Percentiles rank a stretch among this genome's conserved stretches.
phyloP scores from a whole-genome alignment of 2,113 vertebrate genomes.

The Vidua chalybeata region DNA sequence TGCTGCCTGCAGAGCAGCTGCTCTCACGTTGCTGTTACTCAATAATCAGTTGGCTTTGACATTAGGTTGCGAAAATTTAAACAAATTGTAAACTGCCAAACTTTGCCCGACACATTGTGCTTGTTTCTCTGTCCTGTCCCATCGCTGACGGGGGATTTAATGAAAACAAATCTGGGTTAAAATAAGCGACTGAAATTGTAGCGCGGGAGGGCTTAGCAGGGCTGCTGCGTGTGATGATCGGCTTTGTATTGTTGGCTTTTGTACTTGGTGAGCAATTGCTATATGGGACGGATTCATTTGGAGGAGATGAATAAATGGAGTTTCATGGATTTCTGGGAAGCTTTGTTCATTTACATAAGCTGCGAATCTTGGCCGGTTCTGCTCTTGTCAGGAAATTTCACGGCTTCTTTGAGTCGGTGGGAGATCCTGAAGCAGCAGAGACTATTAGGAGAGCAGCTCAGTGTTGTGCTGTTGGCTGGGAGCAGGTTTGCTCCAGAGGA shows the following conservation, averaged over 20 bases:
- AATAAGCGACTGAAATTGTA: not conserved
- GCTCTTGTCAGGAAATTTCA: conserved; percentile 24
- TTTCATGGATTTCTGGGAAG: not conserved
- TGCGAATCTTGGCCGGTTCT: not conserved
- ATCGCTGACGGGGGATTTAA: not conserved
- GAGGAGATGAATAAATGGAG: not conserved
- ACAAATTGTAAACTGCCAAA: conserved; percentile 1
- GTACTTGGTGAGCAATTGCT: not conserved
- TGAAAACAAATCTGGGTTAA: not conserved
- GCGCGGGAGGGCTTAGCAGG: not conserved
- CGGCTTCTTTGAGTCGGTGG: not conserved
- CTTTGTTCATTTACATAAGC: conserved; percentile 15
- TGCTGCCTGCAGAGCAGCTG: not conserved
- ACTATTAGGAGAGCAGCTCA: not conserved
- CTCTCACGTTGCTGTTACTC: not conserved
- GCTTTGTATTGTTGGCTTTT: conserved; percentile 18
- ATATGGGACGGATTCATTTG: not conserved
- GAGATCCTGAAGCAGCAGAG: not conserved
- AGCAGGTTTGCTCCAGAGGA: not conserved
- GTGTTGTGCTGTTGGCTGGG: not conserved
- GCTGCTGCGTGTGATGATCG: not conserved
- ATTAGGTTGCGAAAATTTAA: conserved; percentile 11
- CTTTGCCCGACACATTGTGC: not conserved
- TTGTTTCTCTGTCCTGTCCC: not conserved
- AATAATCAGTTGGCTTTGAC: conserved; percentile 30